Evolutionary conservation across 2,797 vertebrate genomes (phyloP).

Genomic region (Threskiornis aethiopicus): DNA sequence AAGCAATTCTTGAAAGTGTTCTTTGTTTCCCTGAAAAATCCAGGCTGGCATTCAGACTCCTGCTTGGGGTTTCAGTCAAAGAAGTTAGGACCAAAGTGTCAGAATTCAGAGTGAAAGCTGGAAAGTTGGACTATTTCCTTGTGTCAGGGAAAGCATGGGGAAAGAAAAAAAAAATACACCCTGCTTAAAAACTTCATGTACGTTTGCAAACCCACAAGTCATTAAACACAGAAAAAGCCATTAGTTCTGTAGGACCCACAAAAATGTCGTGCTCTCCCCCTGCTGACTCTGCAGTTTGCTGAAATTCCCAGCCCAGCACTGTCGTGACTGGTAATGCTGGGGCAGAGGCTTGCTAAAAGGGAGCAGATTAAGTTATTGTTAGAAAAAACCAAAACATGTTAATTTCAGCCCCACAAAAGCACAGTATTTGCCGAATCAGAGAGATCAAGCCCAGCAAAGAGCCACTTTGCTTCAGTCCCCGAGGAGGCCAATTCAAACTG

Average conservation of each 20-base stretch:
- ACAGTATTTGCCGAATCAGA: neutral
- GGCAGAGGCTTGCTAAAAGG: neutral
- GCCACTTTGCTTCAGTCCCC: neutral
- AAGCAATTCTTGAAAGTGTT: constrained; percentile 49
- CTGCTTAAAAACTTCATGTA: neutral
- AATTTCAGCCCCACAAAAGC: neutral
- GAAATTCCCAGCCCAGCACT: neutral
- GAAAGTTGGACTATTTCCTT: constrained; percentile 53
- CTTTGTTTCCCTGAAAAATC: constrained; percentile 51
- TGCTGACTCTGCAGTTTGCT: neutral
- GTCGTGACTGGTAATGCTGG: neutral
- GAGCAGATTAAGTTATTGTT: neutral
- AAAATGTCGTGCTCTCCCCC: neutral
- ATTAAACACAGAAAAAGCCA: constrained; percentile 37
- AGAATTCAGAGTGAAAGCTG: constrained; percentile 35
- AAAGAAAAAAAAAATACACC: neutral
- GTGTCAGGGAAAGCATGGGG: neutral
- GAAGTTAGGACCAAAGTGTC: constrained; percentile 33
- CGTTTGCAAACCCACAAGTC: constrained; percentile 28
- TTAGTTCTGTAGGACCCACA: constrained; percentile 5
- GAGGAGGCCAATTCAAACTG: constrained; percentile 26
- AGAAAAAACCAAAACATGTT: neutral
- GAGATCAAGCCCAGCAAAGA: constrained; percentile 24
- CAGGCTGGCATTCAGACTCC: constrained; percentile 46
- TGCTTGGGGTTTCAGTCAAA: constrained; percentile 23